Percentiles rank a stretch among this genome's conserved stretches.
These are phyloP conservation scores for Apomyelois bistriatella DNA, from an alignment of 2,888 invertebrate genomes.

Conservation along the genomic window DNA sequence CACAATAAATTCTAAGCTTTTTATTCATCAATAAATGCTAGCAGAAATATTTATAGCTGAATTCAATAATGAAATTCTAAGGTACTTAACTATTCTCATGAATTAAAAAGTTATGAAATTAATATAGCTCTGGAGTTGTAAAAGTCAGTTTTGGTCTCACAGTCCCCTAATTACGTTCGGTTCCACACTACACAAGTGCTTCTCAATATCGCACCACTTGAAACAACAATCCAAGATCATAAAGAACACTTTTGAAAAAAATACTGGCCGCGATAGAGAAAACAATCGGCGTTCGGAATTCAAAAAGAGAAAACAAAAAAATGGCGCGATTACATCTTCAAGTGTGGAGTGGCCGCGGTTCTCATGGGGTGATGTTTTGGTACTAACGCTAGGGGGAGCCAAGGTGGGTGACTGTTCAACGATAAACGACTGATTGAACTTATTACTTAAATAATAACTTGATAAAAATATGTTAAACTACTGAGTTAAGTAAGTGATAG, in stretches of 20 bases:
- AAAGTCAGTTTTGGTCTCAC: slow-evolving; percentile 38
- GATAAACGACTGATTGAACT: slow-evolving; percentile 13
- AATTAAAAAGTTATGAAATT: slow-evolving; percentile 21
- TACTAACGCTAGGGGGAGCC: slow-evolving; percentile 71
- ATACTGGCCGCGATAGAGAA: slow-evolving; percentile 57
- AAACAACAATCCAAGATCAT: slow-evolving; percentile 57
- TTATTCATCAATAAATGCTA: background rate
- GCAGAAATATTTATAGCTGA: background rate
- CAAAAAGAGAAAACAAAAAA: slow-evolving; percentile 66
- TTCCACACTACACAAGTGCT: slow-evolving; percentile 45
- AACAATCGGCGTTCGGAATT: slow-evolving; percentile 56
- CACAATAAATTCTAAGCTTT: background rate
- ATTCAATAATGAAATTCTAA: background rate
- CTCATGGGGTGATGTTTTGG: slow-evolving; percentile 78
- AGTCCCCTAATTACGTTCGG: slow-evolving; percentile 44
- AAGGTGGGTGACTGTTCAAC: slow-evolving; percentile 30
- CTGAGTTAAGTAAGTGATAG: too few species aligned
- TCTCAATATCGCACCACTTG: slow-evolving; percentile 67
- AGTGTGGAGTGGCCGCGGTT: slow-evolving; percentile 65
- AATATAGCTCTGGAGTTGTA: slow-evolving; percentile 33
- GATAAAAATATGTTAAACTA: background rate
- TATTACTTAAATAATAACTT: background rate
- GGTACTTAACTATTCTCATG: background rate
- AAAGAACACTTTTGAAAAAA: slow-evolving; percentile 43
- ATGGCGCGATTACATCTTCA: slow-evolving; percentile 75